These are phyloP conservation scores for Pristionchus mayeri DNA, from an alignment of 2,888 invertebrate genomes.

Conservation along the genomic window DNA sequence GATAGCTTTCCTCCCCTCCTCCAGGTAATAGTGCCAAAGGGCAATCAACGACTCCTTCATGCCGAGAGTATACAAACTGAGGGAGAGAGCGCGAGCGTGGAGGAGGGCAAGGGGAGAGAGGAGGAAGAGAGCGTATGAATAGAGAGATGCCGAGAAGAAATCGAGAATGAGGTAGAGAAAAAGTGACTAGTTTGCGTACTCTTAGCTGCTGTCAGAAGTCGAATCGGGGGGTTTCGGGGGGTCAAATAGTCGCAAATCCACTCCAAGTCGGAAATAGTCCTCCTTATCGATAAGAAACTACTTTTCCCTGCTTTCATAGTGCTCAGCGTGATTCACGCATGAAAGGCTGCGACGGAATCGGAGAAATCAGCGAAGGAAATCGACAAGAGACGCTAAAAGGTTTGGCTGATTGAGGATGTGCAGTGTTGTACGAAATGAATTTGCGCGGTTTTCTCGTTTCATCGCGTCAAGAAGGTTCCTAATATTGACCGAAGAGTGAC, in stretches of 20 bases:
- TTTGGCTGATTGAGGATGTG: background rate
- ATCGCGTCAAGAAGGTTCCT: too few relatives aligned
- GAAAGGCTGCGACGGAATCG: background rate
- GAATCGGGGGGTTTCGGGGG: background rate
- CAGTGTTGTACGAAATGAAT: background rate
- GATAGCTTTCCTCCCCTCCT: background rate
- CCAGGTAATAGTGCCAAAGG: slow-evolving; percentile 14
- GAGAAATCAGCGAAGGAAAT: background rate
- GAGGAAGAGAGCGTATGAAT: background rate
- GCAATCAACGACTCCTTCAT: slow-evolving; percentile 9
- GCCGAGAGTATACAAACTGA: slow-evolving; percentile 1
- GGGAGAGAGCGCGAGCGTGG: background rate
- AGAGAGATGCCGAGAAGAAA: background rate
- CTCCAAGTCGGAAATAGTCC: background rate
- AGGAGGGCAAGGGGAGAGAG: background rate
- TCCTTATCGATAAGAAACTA: background rate
- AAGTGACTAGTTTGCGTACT: slow-evolving; percentile 5
- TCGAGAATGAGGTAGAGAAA: background rate
- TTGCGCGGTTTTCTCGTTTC: too few relatives aligned
- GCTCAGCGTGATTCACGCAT: background rate
- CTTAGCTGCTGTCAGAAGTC: background rate
- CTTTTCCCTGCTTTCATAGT: background rate
- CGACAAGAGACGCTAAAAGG: background rate
- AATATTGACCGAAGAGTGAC: too few relatives aligned
- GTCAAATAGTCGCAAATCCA: background rate